phyloP scores from a whole-genome alignment of 2,797 vertebrate species.

The Coendou prehensilis region DNA sequence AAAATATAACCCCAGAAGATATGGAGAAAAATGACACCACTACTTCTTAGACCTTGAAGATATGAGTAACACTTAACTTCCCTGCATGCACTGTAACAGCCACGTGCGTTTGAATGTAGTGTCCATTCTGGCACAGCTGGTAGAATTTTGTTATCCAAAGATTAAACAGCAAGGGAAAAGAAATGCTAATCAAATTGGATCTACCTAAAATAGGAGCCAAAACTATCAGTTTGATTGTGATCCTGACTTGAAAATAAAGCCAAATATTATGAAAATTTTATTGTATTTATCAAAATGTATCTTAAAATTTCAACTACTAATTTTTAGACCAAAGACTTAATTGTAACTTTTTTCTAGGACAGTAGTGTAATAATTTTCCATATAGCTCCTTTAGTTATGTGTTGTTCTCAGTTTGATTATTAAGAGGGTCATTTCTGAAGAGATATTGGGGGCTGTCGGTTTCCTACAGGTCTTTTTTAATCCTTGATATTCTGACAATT shows the following conservation, averaged over 20 bases:
- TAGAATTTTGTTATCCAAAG: neutral
- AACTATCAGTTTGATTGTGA: neutral
- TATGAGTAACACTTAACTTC: neutral
- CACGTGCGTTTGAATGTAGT: neutral
- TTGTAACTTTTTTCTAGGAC: neutral
- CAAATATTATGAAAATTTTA: neutral
- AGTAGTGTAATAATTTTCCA: slow-evolving; percentile 36
- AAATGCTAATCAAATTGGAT: neutral
- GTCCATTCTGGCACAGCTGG: neutral
- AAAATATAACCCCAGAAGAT: neutral
- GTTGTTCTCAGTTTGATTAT: neutral
- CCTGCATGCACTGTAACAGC: fast-evolving
- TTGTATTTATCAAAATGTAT: neutral
- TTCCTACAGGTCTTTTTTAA: neutral
- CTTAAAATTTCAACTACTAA: neutral
- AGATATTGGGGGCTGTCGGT: neutral
- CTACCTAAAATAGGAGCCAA: neutral
- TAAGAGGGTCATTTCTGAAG: neutral
- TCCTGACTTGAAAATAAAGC: slow-evolving; percentile 29
- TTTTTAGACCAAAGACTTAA: slow-evolving; percentile 3
- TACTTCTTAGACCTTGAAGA: neutral
- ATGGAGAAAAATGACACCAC: neutral
- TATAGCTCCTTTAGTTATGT: neutral
- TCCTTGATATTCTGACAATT: neutral
- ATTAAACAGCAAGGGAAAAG: neutral